Evolutionary conservation across 2,797 vertebrate species (phyloP).

Genomic region (Anas flavirostris): DNA sequence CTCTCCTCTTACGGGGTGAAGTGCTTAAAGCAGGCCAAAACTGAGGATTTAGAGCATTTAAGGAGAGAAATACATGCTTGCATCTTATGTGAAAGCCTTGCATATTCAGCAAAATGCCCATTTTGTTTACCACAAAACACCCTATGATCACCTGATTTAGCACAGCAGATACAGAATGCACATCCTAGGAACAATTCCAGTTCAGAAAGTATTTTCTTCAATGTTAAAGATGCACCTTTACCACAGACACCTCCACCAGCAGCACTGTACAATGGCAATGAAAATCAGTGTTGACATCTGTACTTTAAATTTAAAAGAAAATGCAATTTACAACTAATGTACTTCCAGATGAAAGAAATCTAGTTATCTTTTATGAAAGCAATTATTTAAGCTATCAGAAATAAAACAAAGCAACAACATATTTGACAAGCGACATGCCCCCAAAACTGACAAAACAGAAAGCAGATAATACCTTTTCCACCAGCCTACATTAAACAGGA

Average conservation of each 20-base stretch:
- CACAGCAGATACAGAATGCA: fast-evolving
- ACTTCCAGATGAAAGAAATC: slow-evolving; percentile 55
- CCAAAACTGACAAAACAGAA: not conserved
- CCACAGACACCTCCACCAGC: not conserved
- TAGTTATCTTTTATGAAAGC: slow-evolving; percentile 60
- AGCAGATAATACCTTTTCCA: not conserved
- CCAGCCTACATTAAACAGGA: not conserved
- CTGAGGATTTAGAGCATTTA: not conserved
- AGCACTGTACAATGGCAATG: not conserved
- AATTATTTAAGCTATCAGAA: slow-evolving; percentile 58
- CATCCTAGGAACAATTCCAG: not conserved
- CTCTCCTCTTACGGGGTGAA: not conserved
- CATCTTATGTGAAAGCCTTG: not conserved
- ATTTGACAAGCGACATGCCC: slow-evolving; percentile 26
- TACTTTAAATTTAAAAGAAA: slow-evolving; percentile 24
- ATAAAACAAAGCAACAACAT: slow-evolving; percentile 25
- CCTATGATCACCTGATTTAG: not conserved
- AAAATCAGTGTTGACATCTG: slow-evolving; percentile 28
- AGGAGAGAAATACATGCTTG: not conserved
- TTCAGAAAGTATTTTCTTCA: not conserved
- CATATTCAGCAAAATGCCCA: not conserved
- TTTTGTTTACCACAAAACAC: not conserved
- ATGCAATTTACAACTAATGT: slow-evolving; percentile 30
- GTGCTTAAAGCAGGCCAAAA: not conserved
- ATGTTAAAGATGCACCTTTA: not conserved